These are phyloP conservation scores for Galerucella calmariensis DNA, from an alignment of 2,888 invertebrate genomes.

Conservation along the genomic window DNA sequence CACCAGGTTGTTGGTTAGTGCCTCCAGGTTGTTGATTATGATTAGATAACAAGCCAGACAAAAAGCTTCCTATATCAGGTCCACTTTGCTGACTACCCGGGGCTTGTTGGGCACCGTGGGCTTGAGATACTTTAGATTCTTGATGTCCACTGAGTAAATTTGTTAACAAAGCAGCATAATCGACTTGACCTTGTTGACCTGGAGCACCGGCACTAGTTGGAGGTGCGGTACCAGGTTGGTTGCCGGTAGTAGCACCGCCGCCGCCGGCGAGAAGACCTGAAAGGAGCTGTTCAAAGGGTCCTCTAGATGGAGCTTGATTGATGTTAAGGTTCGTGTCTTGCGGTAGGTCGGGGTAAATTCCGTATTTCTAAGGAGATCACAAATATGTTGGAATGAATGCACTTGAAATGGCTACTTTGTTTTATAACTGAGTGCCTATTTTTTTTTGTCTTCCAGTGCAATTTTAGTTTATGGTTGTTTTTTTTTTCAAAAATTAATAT, in stretches of 20 bases:
- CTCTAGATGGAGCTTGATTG: slow-evolving; percentile 30
- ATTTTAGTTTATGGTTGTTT: slow-evolving; percentile 1
- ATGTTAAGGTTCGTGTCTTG: slow-evolving; percentile 43
- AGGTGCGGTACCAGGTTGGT: neutral
- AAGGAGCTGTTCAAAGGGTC: slow-evolving; percentile 43
- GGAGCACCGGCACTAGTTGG: slow-evolving; percentile 23
- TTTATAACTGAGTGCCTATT: slow-evolving; percentile 13
- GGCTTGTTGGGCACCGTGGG: slow-evolving; percentile 16
- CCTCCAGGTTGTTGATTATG: slow-evolving; percentile 25
- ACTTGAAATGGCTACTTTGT: slow-evolving; percentile 7
- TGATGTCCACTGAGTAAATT: slow-evolving; percentile 36
- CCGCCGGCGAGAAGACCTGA: slow-evolving; percentile 42
- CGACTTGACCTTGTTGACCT: slow-evolving; percentile 33
- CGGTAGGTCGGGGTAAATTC: slow-evolving; percentile 51
- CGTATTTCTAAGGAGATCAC: slow-evolving; percentile 47
- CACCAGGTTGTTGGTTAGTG: neutral
- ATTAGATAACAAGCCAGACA: slow-evolving; percentile 29
- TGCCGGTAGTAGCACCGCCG: neutral
- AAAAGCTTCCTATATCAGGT: slow-evolving; percentile 22
- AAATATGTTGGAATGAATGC: slow-evolving; percentile 21
- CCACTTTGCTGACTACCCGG: slow-evolving; percentile 21
- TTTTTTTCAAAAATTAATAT: neutral
- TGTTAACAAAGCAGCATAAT: slow-evolving; percentile 35
- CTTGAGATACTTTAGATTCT: slow-evolving; percentile 19
- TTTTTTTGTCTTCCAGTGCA: slow-evolving; percentile 2